Base-by-base conservation (phyloP, 2,888 invertebrate genomes). In the Lottia gigantea region DNA sequence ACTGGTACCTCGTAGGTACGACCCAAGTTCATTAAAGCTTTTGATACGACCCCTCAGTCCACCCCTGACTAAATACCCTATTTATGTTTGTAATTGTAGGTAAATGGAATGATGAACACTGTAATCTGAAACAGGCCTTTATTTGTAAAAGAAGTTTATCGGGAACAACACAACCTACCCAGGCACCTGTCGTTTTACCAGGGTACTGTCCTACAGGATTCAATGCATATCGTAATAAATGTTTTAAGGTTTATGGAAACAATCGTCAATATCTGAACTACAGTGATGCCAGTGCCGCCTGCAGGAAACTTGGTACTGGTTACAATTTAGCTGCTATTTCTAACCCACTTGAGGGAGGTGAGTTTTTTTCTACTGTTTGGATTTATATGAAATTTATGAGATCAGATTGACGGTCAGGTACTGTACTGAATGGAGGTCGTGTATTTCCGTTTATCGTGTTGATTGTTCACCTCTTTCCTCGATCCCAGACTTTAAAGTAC, bases 31-130 rank as follows among this genome's bases (percentile, higher is more conserved):
- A n/a, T n/a, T n/a, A n/a, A n/a, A n/a, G n/a, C n/a, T n/a, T n/a
- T n/a, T n/a, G n/a, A n/a, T n/a, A n/a, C n/a, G n/a, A n/a, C n/a
- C n/a, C n/a, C n/a, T n/a, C n/a, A n/a, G n/a, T n/a, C n/a, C n/a
- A n/a, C n/a, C n/a, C n/a, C n/a, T n/a, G n/a, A n/a, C n/a, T n/a
- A n/a, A 16, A 46, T 6, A 16, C 26, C 11, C 15, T 19, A 47
- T 8, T 66, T 8, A 16, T 45, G 12, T 49, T 46, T 25, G n/a
- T n/a, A n/a, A n/a, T 64, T 64, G 0, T 66, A 84, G 84, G 83
- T 0, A 76, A 76, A 70, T 85, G 85, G 85, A 78, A 78, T 68
- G 83, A 84, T 71, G 73, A 68, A 1, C 81, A 82, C 67, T 85
- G 85, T 67, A 67, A 73, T 19, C 62, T 25, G 0, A 70, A 71